Conservation (phyloP, 2,888 invertebrate species). For the Eupithecia pulchellata region DNA sequence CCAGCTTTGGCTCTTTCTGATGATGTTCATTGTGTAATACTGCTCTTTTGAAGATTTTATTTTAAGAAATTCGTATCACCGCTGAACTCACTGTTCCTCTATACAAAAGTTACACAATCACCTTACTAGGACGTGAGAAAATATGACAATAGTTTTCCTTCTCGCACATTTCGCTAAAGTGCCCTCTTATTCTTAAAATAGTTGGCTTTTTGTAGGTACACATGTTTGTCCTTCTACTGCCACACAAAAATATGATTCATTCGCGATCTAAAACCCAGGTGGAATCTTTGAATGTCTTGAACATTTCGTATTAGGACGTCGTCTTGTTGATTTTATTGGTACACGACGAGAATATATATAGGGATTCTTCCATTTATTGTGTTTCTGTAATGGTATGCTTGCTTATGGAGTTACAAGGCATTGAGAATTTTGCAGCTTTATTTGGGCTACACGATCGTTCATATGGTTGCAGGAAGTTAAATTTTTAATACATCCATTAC, state of each 20-base stretch:
- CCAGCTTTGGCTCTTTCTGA: neutral
- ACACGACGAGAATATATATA: slow-evolving; percentile 2
- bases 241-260: slow-evolving; percentile 35
- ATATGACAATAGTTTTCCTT: neutral
- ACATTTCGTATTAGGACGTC: slow-evolving; percentile 11
- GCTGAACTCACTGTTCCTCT: neutral
- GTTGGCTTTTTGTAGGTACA: slow-evolving; percentile 8
- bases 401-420: neutral
- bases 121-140: neutral
- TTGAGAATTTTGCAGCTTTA: neutral
- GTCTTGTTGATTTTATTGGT: slow-evolving; percentile 20
- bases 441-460: neutral
- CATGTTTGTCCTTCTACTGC: neutral
- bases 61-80: neutral
- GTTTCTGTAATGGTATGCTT: slow-evolving; percentile 10
- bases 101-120: neutral
- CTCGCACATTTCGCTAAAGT: neutral
- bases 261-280: slow-evolving; percentile 34
- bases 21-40: neutral
- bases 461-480: neutral
- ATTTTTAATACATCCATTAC: slow-evolving; percentile 9
- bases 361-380: neutral
- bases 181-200: slow-evolving; percentile 5
- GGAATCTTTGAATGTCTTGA: slow-evolving; percentile 27
- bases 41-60: neutral